Conservation (phyloP, 2,113 vertebrate genomes). For the Noctilio leporinus region DNA sequence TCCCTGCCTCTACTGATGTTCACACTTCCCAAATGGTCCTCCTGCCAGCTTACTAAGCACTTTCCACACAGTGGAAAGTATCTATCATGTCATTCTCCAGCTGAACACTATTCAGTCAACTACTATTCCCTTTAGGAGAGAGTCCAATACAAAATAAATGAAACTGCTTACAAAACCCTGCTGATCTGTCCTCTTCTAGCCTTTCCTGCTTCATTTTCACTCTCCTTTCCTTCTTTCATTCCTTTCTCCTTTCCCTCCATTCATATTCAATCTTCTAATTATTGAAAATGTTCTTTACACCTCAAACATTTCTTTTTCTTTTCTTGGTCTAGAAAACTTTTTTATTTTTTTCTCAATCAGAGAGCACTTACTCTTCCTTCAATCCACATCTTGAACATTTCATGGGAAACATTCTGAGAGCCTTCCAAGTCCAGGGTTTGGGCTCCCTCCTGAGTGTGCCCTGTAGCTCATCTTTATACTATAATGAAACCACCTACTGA, state of each 20-base stretch:
- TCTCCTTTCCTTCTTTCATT: background rate
- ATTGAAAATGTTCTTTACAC: background rate
- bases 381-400: background rate
- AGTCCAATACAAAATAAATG: background rate
- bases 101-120: background rate
- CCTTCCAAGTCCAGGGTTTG: background rate
- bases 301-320: background rate
- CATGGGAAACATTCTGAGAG: background rate
- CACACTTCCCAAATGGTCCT: background rate
- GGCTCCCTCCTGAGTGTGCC: background rate
- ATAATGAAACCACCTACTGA: background rate
- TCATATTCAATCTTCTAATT: background rate
- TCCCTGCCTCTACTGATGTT: background rate
- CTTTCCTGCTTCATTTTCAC: background rate
- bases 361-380: background rate
- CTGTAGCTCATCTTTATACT: background rate
- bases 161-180: background rate
- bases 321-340: background rate
- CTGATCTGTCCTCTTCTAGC: background rate
- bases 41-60: background rate
- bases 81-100: background rate
- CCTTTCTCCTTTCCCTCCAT: background rate
- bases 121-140: background rate
- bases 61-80: background rate
- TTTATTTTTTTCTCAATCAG: background rate